Evolutionary conservation across 2,113 vertebrate species (phyloP), one percentile per base, ranked within the genome.

Genomic region (Xiphophorus couchianus): DNA sequence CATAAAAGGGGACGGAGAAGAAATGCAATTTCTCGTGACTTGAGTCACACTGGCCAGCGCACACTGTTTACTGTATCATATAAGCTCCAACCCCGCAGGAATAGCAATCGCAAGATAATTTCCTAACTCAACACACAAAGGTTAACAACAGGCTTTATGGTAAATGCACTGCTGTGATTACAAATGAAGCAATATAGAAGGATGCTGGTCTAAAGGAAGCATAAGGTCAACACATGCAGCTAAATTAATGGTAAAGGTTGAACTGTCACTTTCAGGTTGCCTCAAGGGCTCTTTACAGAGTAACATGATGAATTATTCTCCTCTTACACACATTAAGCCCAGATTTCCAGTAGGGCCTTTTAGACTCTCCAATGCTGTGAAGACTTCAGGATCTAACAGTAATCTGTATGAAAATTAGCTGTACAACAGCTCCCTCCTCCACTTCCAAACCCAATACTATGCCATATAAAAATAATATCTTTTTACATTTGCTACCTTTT

Each of bases 1-100:
- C n/a, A 11, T 22, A 15, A 27, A 30, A 77, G 74, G 78, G 37
- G 71, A 78, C 76, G 69, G 65, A 69, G 67, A 28, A 42, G 67
- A 66, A 51, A 71, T 54, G 31, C 48, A 66, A 70, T 65, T 42
- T 80, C 12, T 35, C 33, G 65, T 15, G 39, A 44, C 70, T 48
- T 37, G 39, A 69, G 28, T 77, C 73, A 76, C 80, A 69, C 48
- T 48, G 13, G 33, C 63, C 44, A 37, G 28, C 28, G 7, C 12
- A 13, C 2, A 22, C 37, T 28, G 33, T 60, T 37, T 61, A 66
- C 1, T 66, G 29, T 48, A 62, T 60, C 5, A 64, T 64, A 54
- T n/a, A 66, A 48, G 30, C 25, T 65, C 25, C 12, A 75, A 62
- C 28, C 19, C 42, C 7, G 28, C 31, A 28, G 33, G 58, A 75